Evolutionary conservation across 2,113 vertebrate species (phyloP), one percentile per base, ranked within the genome.

Genomic region (Amphilophus citrinellus): DNA sequence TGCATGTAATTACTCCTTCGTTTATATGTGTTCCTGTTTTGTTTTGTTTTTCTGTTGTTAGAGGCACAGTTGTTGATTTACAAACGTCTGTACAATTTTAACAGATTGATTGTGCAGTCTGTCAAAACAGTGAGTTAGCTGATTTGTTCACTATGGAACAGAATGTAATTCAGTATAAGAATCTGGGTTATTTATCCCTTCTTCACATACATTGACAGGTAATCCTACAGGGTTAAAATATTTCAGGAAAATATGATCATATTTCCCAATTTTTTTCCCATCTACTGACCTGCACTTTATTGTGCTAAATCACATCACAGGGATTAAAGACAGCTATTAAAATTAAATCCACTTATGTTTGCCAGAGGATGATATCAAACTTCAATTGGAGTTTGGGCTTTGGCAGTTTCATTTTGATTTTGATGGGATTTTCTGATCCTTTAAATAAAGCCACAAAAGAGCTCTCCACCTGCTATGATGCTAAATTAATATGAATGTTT

Each of bases 321-420:
- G 91, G 95, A 95, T 96, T 96, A 96, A 94, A 94, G 87, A 79
- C 86, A 88, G 91, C 94, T 95, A 95, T 96, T 95, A 95, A 91
- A 95, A 87, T 93, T 77, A 91, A 95, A 96, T 96, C 95, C 95
- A 93, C 93, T 94, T 87, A 83, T 95, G 91, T 95, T 95, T 94
- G 90, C 93, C 88, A 60, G 65, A 86, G 94, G 94, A 95, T 94
- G 83, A 95, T 89, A 89, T 94, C 85, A 92, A 94, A 95, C 93
- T 95, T 95, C 91, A 95, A 94, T 94, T 92, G 93, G 85, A 93
- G 88, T 92, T 93, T 90, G 83, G 89, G 89, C 85, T 93, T 94
- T 93, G 90, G 89, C 56, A 87, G 90, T 95, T 95, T 95, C 91
- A 95, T 94, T 94, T 95, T 87, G 90, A 93, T 92, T 90, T 90